Percentiles rank a stretch among this genome's conserved stretches.
phyloP scores from a whole-genome alignment of 2,113 vertebrate genomes.

The Herpailurus yagouaroundi region DNA sequence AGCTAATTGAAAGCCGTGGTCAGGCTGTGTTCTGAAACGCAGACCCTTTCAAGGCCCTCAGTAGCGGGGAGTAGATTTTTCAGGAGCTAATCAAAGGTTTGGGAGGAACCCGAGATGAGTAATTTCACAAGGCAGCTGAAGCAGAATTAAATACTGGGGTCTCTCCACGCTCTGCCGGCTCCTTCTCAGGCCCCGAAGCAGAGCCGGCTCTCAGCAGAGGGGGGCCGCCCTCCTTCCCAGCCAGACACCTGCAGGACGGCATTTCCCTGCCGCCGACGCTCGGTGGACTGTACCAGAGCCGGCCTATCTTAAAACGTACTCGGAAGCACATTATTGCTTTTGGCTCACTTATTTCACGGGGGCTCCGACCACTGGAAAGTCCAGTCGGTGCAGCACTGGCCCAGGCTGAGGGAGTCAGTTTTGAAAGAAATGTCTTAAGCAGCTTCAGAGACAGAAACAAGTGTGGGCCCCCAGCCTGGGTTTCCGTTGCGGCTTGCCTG shows the following conservation, averaged over 20 bases:
- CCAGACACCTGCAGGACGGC: background rate
- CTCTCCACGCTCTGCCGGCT: background rate
- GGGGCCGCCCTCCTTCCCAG: background rate
- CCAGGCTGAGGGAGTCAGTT: background rate
- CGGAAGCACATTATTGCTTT: background rate
- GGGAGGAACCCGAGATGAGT: background rate
- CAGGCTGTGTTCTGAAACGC: background rate
- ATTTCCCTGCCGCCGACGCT: background rate
- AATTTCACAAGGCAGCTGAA: background rate
- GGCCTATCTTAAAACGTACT: background rate
- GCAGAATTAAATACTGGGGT: constrained; percentile 48
- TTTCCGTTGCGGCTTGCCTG: fast-evolving
- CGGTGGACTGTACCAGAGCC: background rate
- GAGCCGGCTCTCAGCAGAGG: constrained; percentile 38
- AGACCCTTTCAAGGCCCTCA: background rate
- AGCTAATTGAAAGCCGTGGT: constrained; percentile 21
- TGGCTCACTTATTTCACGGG: background rate
- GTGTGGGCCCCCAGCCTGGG: fast-evolving
- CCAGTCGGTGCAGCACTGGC: fast-evolving
- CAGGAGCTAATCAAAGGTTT: constrained; percentile 40
- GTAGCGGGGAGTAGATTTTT: background rate
- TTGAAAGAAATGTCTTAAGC: background rate
- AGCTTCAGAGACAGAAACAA: background rate
- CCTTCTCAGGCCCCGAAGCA: constrained; percentile 18
- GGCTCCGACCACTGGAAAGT: background rate